Base-by-base conservation (phyloP, 2,888 invertebrate species). In the Myathropa florea region DNA sequence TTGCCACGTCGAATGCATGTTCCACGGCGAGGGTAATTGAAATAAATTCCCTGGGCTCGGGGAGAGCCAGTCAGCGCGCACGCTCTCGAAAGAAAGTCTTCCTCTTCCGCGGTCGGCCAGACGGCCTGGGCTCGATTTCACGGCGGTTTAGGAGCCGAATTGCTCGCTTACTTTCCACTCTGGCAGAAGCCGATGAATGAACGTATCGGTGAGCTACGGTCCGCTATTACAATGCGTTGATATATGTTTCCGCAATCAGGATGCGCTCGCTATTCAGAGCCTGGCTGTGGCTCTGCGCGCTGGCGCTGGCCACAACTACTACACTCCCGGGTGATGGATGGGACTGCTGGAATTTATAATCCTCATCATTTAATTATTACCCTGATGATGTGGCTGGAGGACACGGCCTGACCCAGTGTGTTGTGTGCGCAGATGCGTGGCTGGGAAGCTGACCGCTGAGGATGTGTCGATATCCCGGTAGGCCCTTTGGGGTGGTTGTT, bases 1-100 rank as follows among this genome's bases (percentile, higher is more conserved):
- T 71, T 86, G 86, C 86, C 86, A 86, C 86, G 68, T 86, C 86
- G 83, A 83, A 83, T 86, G 78, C 83, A 86, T 86, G 86, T 86
- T 82, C 24, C 78, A 23, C 61, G 30, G 82, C 39, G 82, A 82
- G 78, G 78, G 82, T 86, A 86, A 82, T 86, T 86, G 82, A 86
- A 86, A 82, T 86, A 86, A 82, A 86, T 82, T 82, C 85, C 70
- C 73, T 53, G 28, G 67, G 76, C 68, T 75, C 70, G 39, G 53
- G n/a, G n/a, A 57, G 73, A 28, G 72, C 33, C 10, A 39, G 55
- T 7, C 28, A 18, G 28, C 39, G 70, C 53, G 46, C 28, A 36
- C 64, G 60, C 59, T 61, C 68, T 53, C 60, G 59, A 59, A 71
- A 64, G 77, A 85, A 79, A 81, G 70, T 77, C 82, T 82, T 85